Conservation (phyloP, 2,113 vertebrate genomes). For the Xiphias gladius region DNA sequence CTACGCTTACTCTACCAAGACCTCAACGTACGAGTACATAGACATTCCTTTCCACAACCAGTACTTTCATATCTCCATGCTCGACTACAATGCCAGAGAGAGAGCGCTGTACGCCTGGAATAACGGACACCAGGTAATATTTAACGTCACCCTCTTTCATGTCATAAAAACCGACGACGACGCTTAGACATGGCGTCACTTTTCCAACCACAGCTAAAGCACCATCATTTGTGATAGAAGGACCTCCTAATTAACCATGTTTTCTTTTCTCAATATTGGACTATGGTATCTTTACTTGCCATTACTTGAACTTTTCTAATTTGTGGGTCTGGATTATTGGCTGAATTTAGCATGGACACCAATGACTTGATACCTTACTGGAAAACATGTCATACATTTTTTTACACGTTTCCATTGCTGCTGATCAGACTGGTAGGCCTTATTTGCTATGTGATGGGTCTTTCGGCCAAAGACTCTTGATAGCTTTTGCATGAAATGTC, state of each 20-base stretch:
- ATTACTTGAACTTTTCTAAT: slow-evolving; percentile 64
- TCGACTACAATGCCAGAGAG: slow-evolving; percentile 97
- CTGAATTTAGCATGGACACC: slow-evolving; percentile 61
- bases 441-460: slow-evolving; percentile 65
- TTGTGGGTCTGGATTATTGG: slow-evolving; percentile 52
- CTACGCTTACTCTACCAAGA: slow-evolving; percentile 97
- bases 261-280: slow-evolving; percentile 52
- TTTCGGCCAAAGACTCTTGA: slow-evolving; percentile 52
- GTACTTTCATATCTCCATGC: slow-evolving; percentile 99
- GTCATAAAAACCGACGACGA: slow-evolving; percentile 98
- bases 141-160: slow-evolving; percentile 98
- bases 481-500: slow-evolving; percentile 82
- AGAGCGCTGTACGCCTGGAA: slow-evolving; percentile 98
- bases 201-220: slow-evolving; percentile 49
- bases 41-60: slow-evolving; percentile 99
- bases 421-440: slow-evolving; percentile 69
- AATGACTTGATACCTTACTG: slow-evolving; percentile 39
- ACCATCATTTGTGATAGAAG: slow-evolving; percentile 64
- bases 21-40: slow-evolving; percentile 95
- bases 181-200: slow-evolving; percentile 82
- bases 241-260: slow-evolving; percentile 34
- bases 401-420: slow-evolving; percentile 63
- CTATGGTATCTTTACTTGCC: slow-evolving; percentile 45
- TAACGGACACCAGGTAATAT: slow-evolving; percentile 98
- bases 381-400: slow-evolving; percentile 26